Evolutionary conservation across 2,888 invertebrate species (phyloP), one percentile per base, ranked within the genome.

Genomic region (Lithophane socia): DNA sequence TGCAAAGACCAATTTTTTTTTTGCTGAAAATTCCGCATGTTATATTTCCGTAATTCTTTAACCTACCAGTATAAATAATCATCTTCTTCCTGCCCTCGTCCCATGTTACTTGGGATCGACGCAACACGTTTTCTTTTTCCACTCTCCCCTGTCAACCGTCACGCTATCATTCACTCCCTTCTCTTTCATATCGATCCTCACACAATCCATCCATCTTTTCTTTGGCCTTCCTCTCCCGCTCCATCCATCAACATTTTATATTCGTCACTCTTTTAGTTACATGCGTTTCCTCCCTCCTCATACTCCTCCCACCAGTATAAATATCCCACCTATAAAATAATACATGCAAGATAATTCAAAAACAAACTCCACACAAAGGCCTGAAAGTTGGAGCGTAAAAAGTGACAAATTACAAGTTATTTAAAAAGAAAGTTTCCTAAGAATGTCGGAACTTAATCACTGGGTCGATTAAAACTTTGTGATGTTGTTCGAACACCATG

Each of bases 351-450:
- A 71, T 77, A 84, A 79, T 63, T 69, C 56, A 24, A 52, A 72
- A 82, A 74, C 74, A 78, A 85, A 86, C 44, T 84, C 52, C 63
- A 0, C 37, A 76, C 61, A 77, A 86, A 79, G 49, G 21, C 49
- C 56, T 37, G 13, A 75, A 83, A 81, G 68, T 80, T 83, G n/a
- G 75, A 73, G 70, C 80, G 79, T 87, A 79, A 80, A 86, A 87
- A 83, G 86, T 82, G 87, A 88, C 89, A 88, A 88, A 87, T 86
- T 78, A 82, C 83, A 82, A 77, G 84, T 79, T 83, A 86, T 88
- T 83, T 84, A 84, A 82, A 86, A 84, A 82, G 75, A 56, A 84
- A 81, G 52, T 81, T 77, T 12, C 16, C 9, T 42, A 82, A 86
- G 75, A 86, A 84, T 83, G 85, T 64, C 70, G 82, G 70, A 84